Evolutionary conservation across 2,113 vertebrate genomes (phyloP).

Genomic region (Thinocorus orbignyianus): DNA sequence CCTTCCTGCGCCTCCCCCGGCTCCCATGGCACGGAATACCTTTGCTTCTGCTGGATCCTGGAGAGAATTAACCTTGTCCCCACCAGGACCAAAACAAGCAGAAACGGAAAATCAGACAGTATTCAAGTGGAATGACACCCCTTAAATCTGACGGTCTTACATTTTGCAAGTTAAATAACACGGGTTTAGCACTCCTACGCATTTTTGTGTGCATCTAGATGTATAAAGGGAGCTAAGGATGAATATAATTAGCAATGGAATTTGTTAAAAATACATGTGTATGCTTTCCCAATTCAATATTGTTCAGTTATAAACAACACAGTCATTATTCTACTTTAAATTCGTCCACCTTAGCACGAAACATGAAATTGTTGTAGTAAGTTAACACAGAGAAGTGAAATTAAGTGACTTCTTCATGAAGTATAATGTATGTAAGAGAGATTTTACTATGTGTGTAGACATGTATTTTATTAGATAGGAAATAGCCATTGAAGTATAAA

Average conservation of each 20-base stretch:
- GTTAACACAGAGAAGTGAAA: neutral
- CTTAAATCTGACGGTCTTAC: neutral
- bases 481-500: neutral
- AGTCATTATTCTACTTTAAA: neutral
- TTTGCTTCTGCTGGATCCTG: no score
- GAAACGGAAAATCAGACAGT: neutral
- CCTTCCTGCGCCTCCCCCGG: no score
- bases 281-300: neutral
- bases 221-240: neutral
- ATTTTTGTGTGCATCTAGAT: neutral
- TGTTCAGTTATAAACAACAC: neutral
- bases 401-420: neutral
- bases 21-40: no score
- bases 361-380: neutral
- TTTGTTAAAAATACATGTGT: neutral
- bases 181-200: neutral
- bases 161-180: neutral
- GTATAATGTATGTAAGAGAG: neutral
- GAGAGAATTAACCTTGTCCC: no score
- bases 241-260: neutral
- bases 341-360: neutral
- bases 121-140: neutral
- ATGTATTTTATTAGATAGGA: neutral
- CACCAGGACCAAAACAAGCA: neutral
- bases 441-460: neutral